These are phyloP conservation scores for Xestia c-nigrum DNA, from an alignment of 2,888 invertebrate genomes.

Conservation along the genomic window DNA sequence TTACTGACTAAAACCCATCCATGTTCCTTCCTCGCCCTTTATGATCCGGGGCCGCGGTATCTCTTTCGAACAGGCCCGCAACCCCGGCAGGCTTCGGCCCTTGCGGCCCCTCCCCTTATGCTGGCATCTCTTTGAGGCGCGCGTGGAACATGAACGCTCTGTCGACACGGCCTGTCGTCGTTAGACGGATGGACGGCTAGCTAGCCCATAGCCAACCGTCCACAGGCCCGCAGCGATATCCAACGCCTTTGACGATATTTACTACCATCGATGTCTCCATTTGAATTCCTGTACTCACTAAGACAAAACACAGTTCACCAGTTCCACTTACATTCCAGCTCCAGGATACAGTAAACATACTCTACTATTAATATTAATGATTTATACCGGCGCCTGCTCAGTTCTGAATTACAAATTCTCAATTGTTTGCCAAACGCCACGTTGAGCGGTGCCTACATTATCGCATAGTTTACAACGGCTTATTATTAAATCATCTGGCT, in stretches of 20 bases:
- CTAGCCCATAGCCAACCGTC: no score
- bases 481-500: constrained; percentile 50
- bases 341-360: constrained; percentile 17
- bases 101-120: no score
- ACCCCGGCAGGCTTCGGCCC: no score
- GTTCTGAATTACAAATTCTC: constrained; percentile 44
- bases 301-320: neutral
- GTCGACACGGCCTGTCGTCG: no score
- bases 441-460: constrained; percentile 35
- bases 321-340: neutral
- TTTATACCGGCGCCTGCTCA: constrained; percentile 39
- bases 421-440: constrained; percentile 41
- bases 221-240: no score
- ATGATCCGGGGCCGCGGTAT: no score
- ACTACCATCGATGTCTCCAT: neutral
- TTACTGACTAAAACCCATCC: no score
- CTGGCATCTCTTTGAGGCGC: no score
- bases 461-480: constrained; percentile 32
- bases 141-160: no score
- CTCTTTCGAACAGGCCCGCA: no score
- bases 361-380: constrained; percentile 46
- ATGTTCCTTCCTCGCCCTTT: no score
- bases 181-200: no score
- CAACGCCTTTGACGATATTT: neutral
- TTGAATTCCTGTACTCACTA: neutral